phyloP scores from a whole-genome alignment of 1,140 invertebrate genomes.

The Atta texana region DNA sequence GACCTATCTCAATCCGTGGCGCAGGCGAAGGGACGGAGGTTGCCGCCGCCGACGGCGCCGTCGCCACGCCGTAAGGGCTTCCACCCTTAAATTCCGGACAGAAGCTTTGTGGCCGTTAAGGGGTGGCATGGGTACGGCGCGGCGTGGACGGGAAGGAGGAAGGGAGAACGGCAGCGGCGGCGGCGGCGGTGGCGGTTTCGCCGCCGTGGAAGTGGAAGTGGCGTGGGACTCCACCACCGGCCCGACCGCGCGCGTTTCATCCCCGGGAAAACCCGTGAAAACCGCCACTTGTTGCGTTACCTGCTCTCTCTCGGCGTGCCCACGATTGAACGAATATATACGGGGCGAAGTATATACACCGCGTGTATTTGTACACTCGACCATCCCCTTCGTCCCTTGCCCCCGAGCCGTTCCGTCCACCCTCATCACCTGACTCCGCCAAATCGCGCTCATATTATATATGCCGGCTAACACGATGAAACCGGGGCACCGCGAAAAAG shows the following conservation, averaged over 20 bases:
- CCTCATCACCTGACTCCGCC: background rate
- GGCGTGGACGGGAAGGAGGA: slow-evolving; percentile 29
- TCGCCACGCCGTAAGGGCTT: slow-evolving; percentile 72
- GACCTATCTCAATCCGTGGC: slow-evolving; percentile 76
- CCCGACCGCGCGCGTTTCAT: slow-evolving; percentile 82
- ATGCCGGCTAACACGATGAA: slow-evolving; percentile 16
- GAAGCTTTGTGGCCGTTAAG: slow-evolving; percentile 77
- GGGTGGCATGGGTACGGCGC: slow-evolving; percentile 66
- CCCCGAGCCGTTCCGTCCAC: background rate
- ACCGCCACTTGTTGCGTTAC: slow-evolving; percentile 86
- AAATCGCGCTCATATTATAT: slow-evolving; percentile 48
- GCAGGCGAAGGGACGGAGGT: slow-evolving; percentile 69
- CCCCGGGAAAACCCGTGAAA: slow-evolving; percentile 86
- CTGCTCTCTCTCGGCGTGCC: slow-evolving; percentile 65
- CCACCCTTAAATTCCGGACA: slow-evolving; percentile 80
- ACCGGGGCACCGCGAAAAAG: slow-evolving; percentile 54
- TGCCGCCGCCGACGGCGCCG: slow-evolving; percentile 7
- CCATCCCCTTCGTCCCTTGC: background rate
- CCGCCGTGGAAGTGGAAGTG: slow-evolving; percentile 74
- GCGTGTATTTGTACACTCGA: slow-evolving; percentile 55
- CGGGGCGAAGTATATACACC: slow-evolving; percentile 35
- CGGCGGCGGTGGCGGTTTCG: slow-evolving; percentile 71
- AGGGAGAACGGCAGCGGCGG: too few species aligned
- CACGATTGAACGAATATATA: slow-evolving; percentile 61
- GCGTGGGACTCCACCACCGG: slow-evolving; percentile 79